Conservation (phyloP, 2,797 vertebrate species). For the Pelobates cultripes region DNA sequence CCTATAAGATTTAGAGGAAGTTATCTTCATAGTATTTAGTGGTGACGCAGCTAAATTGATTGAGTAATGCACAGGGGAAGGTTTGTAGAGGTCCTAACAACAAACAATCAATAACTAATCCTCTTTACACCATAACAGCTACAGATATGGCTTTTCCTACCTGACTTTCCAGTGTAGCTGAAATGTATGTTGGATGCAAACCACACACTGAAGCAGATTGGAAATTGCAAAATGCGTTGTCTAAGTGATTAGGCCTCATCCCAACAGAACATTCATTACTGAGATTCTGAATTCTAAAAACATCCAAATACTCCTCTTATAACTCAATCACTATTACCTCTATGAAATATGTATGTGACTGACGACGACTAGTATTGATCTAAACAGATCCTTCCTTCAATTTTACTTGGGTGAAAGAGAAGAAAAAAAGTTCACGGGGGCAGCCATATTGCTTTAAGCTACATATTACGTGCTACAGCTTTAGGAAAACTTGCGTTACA, state of each 20-base stretch:
- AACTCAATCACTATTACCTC: too few species aligned
- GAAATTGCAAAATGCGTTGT: neutral
- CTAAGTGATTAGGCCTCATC: neutral
- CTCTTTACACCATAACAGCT: neutral
- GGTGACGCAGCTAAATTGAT: neutral
- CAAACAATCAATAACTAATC: constrained; percentile 18
- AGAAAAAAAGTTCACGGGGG: too few species aligned
- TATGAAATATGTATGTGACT: too few species aligned
- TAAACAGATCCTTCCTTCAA: too few species aligned
- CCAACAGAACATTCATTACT: neutral
- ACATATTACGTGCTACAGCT: too few species aligned
- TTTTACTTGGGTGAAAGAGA: too few species aligned
- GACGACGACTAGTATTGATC: too few species aligned
- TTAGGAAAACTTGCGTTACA: too few species aligned
- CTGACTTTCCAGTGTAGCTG: too few species aligned
- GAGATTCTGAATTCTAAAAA: neutral
- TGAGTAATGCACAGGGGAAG: neutral
- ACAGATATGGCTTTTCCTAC: neutral
- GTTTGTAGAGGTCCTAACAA: neutral
- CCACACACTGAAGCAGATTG: neutral
- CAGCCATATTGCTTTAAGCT: too few species aligned
- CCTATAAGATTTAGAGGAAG: too few species aligned
- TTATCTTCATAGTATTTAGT: neutral
- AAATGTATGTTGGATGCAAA: neutral
- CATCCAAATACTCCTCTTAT: too few species aligned